Percentiles rank a stretch among this genome's conserved stretches.
phyloP scores from a whole-genome alignment of 2,797 vertebrate genomes.

The Crenuchus spilurus region DNA sequence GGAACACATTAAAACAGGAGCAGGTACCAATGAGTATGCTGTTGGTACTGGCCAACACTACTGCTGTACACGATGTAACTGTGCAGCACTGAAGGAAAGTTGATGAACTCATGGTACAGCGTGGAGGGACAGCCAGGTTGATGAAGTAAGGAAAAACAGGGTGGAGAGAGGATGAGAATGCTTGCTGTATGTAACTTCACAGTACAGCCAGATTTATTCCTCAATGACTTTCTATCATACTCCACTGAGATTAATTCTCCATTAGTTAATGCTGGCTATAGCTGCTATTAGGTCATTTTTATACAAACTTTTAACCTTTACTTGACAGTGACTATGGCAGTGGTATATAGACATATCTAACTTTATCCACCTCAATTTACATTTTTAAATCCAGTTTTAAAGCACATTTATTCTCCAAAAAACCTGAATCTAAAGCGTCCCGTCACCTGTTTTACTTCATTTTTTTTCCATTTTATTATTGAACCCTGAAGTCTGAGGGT shows the following conservation, averaged over 20 bases:
- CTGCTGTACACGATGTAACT: background rate
- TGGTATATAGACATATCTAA: background rate
- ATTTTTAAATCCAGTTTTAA: too few relatives aligned
- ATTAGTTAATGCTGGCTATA: slow-evolving; percentile 6
- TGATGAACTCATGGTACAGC: slow-evolving; percentile 65
- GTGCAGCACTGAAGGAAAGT: slow-evolving; percentile 46
- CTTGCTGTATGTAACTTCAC: slow-evolving; percentile 52
- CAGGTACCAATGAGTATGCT: background rate
- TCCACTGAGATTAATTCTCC: slow-evolving; percentile 55
- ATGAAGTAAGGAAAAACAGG: slow-evolving; percentile 74
- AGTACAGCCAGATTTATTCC: slow-evolving; percentile 58
- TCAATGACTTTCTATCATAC: slow-evolving; percentile 65
- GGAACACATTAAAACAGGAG: background rate
- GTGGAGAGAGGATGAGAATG: slow-evolving; percentile 67
- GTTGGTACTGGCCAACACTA: background rate
- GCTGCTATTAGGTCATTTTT: background rate
- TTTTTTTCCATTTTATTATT: background rate
- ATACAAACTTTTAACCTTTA: background rate
- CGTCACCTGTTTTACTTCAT: background rate
- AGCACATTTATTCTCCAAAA: background rate
- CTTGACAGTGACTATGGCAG: background rate
- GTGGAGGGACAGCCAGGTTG: slow-evolving; percentile 60
- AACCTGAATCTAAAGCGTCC: background rate
- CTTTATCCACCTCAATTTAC: background rate
- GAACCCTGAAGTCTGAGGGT: too few relatives aligned